Percentiles rank a stretch among this genome's conserved stretches.
Conservation (phyloP, 2,888 invertebrate genomes). For the Cylloceria caligata region DNA sequence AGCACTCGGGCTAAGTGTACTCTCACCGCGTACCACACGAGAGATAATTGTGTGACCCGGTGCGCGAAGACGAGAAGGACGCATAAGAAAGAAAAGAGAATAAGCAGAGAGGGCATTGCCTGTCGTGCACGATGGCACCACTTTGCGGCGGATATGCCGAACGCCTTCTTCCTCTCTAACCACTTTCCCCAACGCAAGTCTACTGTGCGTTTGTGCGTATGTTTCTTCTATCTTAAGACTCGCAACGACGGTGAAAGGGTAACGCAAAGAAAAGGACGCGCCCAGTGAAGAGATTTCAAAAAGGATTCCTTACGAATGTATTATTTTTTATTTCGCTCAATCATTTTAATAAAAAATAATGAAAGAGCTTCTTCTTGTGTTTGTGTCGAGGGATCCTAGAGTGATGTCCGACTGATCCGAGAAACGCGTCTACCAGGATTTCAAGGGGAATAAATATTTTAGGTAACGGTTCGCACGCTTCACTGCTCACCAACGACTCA, state of each 20-base stretch:
- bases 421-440: neutral
- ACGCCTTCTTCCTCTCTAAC: conserved; percentile 61
- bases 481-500: neutral
- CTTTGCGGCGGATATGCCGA: conserved; percentile 60
- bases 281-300: neutral
- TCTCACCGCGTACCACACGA: conserved; percentile 26
- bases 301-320: neutral
- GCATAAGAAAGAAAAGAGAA: conserved; percentile 32
- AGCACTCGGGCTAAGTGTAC: conserved; percentile 42
- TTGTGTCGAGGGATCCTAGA: neutral
- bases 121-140: conserved; percentile 23
- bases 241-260: neutral
- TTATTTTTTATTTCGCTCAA: conserved; percentile 2
- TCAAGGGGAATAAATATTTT: neutral
- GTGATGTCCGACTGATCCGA: neutral
- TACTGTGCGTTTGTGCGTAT: conserved; percentile 3
- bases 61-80: conserved; percentile 5
- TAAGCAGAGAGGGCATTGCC: conserved; percentile 33
- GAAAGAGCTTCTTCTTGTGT: neutral
- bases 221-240: conserved; percentile 3
- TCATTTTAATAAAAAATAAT: neutral
- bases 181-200: conserved; percentile 27
- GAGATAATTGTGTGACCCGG: conserved; percentile 44
- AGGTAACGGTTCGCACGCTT: conserved; percentile 34
- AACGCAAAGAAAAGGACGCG: conserved; percentile 1